Percentiles rank a stretch among this genome's conserved stretches.
Conservation (phyloP, 2,888 invertebrate genomes). For the Stratiomys singularior region DNA sequence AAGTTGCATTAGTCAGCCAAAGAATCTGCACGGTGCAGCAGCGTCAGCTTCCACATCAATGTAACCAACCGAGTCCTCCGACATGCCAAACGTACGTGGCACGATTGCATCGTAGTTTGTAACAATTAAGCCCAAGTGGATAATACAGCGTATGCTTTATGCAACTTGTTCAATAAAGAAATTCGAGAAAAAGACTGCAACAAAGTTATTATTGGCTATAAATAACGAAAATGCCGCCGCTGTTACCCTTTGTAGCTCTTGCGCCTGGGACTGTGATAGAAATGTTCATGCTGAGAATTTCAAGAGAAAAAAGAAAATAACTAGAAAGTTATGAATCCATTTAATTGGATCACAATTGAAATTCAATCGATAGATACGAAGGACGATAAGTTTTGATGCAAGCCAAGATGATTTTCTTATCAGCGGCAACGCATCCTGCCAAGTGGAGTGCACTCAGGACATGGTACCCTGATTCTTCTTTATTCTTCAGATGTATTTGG, state of each 20-base stretch:
- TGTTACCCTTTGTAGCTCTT: not conserved
- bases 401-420: too few species aligned
- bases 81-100: not conserved
- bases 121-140: conserved; percentile 10
- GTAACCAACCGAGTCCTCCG: not conserved
- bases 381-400: too few species aligned
- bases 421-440: too few species aligned
- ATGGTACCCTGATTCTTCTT: too few species aligned
- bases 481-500: too few species aligned
- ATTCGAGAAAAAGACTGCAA: not conserved
- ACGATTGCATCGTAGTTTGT: conserved; percentile 20
- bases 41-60: too few species aligned
- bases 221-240: not conserved
- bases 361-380: too few species aligned
- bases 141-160: not conserved
- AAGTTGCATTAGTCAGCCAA: conserved; percentile 31
- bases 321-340: too few species aligned
- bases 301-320: too few species aligned
- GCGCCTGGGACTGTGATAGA: not conserved
- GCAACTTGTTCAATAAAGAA: not conserved
- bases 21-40: conserved; percentile 24
- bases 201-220: conserved; percentile 12
- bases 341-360: too few species aligned
- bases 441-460: too few species aligned
- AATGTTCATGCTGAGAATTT: too few species aligned